Evolutionary conservation across 2,113 vertebrate species (phyloP), one percentile per base, ranked within the genome.

Genomic region (Pterocles burchelli): DNA sequence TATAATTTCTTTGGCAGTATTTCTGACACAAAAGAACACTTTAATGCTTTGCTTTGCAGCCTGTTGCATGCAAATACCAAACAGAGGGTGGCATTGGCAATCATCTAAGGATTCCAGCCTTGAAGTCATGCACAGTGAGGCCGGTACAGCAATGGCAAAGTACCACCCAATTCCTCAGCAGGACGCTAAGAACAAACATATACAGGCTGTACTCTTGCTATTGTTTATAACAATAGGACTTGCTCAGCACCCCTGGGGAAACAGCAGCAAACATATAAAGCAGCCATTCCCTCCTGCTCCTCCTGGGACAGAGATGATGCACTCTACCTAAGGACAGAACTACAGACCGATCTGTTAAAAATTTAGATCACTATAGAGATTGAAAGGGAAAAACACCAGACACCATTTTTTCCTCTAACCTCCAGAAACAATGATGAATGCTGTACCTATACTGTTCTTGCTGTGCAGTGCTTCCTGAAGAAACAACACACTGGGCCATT

Each of bases 221-320:
- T 59, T 77, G 68, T 77, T 90, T 61, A 14, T 63, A 94, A 77
- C 59, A 96, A 61, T 4, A 29, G 57, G n/a, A 86, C 75, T 96
- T 96, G 87, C 91, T 74, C 74, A 46, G 74, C 86, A 77, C 31
- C 76, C 20, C 86, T 55, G 57, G 76, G 81, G 70, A 89, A 91
- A 85, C 9, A 79, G 76, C 52, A 65, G 57, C 46, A 91, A 82
- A 68, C 1, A 3, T 13, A 24, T 13, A 17, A 85, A 54, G 67
- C 3, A 59, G 55, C 28, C 73, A 46, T 17, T 88, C 57, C 33
- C 66, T 72, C 24, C 63, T 24, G 31, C 33, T 81, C 34, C 43
- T 70, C 13, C 45, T 9, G 7, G 36, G 65, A 29, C 61, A 10
- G 49, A 73, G 43, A 33, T 7, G 10, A 76, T 31, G 49, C 43